Evolutionary conservation across 2,113 vertebrate genomes (phyloP).

Genomic region (Anolis carolinensis): DNA sequence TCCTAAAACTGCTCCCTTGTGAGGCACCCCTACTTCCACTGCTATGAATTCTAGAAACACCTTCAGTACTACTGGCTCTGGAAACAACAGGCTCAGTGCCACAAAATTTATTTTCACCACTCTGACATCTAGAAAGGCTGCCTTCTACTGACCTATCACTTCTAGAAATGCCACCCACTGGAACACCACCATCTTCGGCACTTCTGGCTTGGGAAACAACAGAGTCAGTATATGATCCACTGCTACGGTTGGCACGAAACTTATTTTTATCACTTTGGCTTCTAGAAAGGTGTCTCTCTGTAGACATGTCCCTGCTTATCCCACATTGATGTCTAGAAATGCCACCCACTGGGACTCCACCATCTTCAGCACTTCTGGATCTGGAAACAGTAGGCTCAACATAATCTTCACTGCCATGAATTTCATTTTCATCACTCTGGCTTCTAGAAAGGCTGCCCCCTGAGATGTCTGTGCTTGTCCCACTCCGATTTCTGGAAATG

Average conservation of each 20-base stretch:
- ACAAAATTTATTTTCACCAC: neutral
- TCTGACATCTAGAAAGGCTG: neutral
- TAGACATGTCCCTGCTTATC: neutral
- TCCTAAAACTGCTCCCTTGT: neutral
- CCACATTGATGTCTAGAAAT: neutral
- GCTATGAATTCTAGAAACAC: neutral
- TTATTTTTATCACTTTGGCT: neutral
- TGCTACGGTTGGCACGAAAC: neutral
- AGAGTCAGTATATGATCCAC: too few species aligned
- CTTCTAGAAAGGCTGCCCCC: slow-evolving; percentile 4
- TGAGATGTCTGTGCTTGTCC: neutral
- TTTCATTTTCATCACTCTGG: neutral
- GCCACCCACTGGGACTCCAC: neutral
- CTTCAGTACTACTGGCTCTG: neutral
- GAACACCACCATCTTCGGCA: too few species aligned
- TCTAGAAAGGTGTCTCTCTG: neutral
- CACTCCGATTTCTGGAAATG: neutral
- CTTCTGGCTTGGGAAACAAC: too few species aligned
- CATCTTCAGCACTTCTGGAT: slow-evolving; percentile 17
- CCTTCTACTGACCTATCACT: too few species aligned
- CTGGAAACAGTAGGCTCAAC: neutral
- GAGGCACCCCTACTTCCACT: neutral
- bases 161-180: too few species aligned
- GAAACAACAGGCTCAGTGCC: too few species aligned
- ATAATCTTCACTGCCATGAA: neutral